These are phyloP conservation scores for Mesochorus sp. DNA, from an alignment of 2,888 invertebrate genomes.

Conservation along the genomic window DNA sequence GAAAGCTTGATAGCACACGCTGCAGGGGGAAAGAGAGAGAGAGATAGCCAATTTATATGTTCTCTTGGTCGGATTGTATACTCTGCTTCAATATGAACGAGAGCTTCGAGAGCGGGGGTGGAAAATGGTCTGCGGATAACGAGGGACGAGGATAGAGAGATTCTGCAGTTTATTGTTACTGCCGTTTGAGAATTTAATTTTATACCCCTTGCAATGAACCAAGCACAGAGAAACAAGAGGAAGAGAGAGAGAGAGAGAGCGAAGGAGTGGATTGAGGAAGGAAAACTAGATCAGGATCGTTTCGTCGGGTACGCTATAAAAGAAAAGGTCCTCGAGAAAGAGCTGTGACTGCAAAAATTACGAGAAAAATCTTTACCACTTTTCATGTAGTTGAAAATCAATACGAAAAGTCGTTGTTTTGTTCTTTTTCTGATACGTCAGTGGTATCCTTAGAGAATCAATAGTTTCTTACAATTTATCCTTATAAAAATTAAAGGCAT, in stretches of 20 bases:
- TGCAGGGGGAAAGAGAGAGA: not conserved
- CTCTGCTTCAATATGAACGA: not conserved
- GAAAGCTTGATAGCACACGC: conserved; percentile 69
- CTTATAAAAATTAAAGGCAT: no score
- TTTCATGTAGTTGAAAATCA: no score
- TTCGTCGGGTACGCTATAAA: conserved; percentile 15
- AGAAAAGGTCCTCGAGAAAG: not conserved
- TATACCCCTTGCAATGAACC: conserved; percentile 45
- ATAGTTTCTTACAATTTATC: no score
- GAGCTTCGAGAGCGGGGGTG: not conserved
- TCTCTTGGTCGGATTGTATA: not conserved
- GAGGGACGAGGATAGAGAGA: conserved; percentile 45
- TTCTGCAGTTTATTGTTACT: conserved; percentile 77
- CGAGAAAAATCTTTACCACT: no score
- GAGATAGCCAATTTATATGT: conserved; percentile 41
- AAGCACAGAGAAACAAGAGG: not conserved
- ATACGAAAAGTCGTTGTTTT: no score
- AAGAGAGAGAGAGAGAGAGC: not conserved
- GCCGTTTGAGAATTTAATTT: conserved; percentile 72
- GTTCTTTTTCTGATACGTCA: no score
- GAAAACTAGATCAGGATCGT: conserved; percentile 19
- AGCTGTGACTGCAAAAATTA: no score
- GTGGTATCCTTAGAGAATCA: no score
- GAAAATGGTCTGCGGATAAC: conserved; percentile 40
- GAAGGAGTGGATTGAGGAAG: not conserved